Evolutionary conservation across 2,113 vertebrate species (phyloP).

Genomic region (Archilochus colubris): DNA sequence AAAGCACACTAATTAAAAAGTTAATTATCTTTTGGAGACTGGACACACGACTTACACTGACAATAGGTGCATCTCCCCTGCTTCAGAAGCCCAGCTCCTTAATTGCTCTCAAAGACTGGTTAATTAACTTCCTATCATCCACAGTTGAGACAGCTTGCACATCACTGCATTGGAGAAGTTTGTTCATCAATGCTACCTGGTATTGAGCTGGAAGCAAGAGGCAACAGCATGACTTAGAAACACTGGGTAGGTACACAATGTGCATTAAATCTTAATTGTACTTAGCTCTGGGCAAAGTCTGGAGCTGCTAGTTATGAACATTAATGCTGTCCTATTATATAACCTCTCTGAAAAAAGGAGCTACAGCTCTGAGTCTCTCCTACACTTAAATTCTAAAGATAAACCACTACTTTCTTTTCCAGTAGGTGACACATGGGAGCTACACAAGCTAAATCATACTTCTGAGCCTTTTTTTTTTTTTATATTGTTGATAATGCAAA

Average conservation of each 20-base stretch:
- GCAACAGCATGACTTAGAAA: fast-evolving
- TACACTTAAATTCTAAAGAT: not conserved
- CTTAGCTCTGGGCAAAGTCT: not conserved
- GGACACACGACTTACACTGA: not conserved
- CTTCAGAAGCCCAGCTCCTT: not conserved
- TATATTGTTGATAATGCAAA: not conserved
- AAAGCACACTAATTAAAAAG: not conserved
- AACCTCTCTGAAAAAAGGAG: not conserved
- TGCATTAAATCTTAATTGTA: not conserved
- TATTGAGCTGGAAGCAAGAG: not conserved
- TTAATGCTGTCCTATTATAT: not conserved
- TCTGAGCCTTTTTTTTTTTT: not conserved
- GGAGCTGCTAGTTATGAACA: not conserved
- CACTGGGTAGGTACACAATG: not conserved
- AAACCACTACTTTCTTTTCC: not conserved
- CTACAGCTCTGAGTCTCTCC: not conserved
- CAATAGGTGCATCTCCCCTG: not conserved
- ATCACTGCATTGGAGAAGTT: not conserved
- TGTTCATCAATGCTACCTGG: not conserved
- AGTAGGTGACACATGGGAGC: not conserved
- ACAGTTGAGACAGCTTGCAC: not conserved
- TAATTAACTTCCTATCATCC: not conserved
- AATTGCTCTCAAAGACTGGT: not conserved
- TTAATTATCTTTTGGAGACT: not conserved
- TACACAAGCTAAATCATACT: not conserved